A percentile compares a stretch with the other conserved stretches of the same genome.
These are phyloP conservation scores for Deilephila elpenor DNA, from an alignment of 2,888 invertebrate genomes.

Conservation along the genomic window DNA sequence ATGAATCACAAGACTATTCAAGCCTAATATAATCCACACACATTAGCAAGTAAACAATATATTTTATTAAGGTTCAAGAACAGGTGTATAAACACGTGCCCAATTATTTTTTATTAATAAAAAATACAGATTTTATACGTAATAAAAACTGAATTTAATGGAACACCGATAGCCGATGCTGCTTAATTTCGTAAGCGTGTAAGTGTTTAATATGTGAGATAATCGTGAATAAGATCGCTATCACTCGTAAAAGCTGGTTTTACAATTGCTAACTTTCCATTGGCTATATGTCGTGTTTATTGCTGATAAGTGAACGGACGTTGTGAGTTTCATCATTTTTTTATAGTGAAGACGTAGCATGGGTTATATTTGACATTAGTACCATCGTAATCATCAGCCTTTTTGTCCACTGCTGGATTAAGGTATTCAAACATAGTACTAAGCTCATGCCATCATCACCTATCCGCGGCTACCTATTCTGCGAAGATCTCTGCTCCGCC, in stretches of 20 bases:
- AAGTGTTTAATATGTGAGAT: conserved; percentile 42
- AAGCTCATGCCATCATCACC: too few relatives aligned
- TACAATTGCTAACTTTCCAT: conserved; percentile 29
- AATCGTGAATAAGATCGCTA: conserved; percentile 51
- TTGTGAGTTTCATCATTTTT: background rate
- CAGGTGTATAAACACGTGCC: conserved; percentile 8
- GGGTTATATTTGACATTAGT: background rate
- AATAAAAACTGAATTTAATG: conserved; percentile 18
- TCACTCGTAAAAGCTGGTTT: conserved; percentile 49
- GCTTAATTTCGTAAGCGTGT: conserved; percentile 34
- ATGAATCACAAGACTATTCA: too few relatives aligned
- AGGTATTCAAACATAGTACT: too few relatives aligned
- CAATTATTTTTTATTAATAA: conserved; percentile 16
- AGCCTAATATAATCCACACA: too few relatives aligned
- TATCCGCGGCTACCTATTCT: too few relatives aligned
- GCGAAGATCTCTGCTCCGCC: too few relatives aligned
- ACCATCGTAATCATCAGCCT: too few relatives aligned
- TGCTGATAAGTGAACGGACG: background rate
- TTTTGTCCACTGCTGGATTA: too few relatives aligned
- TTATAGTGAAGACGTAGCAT: background rate
- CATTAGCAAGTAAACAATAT: too few relatives aligned
- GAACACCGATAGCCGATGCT: conserved; percentile 10
- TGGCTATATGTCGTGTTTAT: conserved; percentile 14
- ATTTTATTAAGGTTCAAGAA: background rate
- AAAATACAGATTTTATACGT: background rate